Evolutionary conservation across 2,888 invertebrate genomes (phyloP).

Genomic region (Eretmocerus hayati): DNA sequence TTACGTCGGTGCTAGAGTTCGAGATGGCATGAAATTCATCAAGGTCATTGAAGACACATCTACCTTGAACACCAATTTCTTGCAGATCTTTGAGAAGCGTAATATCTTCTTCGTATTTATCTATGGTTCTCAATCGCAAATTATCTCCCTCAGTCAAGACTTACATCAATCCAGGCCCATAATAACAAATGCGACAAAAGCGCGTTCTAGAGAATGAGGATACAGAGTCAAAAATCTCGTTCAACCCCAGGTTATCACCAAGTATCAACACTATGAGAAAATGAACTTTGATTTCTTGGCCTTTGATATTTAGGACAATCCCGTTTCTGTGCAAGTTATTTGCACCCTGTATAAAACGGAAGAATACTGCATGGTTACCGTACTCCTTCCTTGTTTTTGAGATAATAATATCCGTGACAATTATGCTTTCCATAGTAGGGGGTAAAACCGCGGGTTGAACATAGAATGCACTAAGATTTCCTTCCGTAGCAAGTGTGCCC

Average conservation of each 20-base stretch:
- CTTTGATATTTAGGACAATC: constrained; percentile 1
- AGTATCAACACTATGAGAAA: constrained; percentile 9
- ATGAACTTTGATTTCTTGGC: constrained; percentile 3
- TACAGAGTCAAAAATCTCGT: constrained; percentile 15
- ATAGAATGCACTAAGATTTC: constrained; percentile 21
- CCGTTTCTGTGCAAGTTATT: constrained; percentile 5
- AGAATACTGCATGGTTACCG: constrained; percentile 8
- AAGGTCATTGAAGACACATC: neutral
- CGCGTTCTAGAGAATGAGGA: constrained; percentile 10
- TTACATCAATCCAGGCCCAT: neutral
- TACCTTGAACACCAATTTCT: neutral
- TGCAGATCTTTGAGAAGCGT: no score
- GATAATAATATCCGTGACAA: constrained; percentile 1
- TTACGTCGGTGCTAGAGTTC: neutral
- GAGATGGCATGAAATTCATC: neutral
- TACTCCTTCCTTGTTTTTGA: constrained; percentile 13
- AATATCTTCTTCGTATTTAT: constrained; percentile 1
- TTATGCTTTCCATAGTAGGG: constrained; percentile 9
- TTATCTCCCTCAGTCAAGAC: constrained; percentile 9
- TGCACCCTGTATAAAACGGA: constrained; percentile 8
- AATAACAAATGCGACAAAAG: constrained; percentile 18
- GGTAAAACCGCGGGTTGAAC: constrained; percentile 11
- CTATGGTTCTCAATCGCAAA: constrained; percentile 6
- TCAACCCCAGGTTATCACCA: constrained; percentile 16
- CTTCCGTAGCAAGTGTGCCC: constrained; percentile 17